Percentiles rank a stretch among this genome's conserved stretches.
These are phyloP conservation scores for Cochlearius cochlearius DNA, from an alignment of 2,113 vertebrate genomes.

Conservation along the genomic window DNA sequence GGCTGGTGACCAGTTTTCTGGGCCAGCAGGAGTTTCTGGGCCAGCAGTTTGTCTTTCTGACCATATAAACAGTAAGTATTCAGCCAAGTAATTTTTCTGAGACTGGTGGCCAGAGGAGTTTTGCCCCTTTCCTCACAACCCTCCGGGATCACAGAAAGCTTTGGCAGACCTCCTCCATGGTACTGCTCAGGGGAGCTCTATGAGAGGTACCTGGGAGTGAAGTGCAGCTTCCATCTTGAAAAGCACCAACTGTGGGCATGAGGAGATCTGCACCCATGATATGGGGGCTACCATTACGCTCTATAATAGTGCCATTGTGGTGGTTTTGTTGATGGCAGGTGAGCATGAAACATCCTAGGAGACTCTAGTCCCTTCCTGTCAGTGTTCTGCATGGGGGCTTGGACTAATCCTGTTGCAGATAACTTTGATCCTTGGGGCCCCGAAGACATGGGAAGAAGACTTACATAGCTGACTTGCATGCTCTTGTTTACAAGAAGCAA, in stretches of 20 bases:
- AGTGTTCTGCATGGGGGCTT: neutral
- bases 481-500: neutral
- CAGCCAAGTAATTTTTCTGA: neutral
- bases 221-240: neutral
- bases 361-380: neutral
- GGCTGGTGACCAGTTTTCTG: neutral
- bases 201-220: neutral
- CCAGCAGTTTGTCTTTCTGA: neutral
- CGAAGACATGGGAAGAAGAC: neutral
- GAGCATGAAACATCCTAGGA: neutral
- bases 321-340: neutral
- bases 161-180: neutral
- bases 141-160: neutral
- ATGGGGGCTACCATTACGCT: neutral
- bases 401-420: neutral
- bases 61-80: neutral
- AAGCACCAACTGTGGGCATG: neutral
- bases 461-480: neutral
- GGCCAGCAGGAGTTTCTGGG: neutral
- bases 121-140: neutral
- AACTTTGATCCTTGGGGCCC: neutral
- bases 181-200: neutral
- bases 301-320: rapidly evolving
- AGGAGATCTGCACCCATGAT: neutral
- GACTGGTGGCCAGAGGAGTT: neutral